Evolutionary conservation across 1,140 invertebrate genomes (phyloP).

Genomic region (Dreissena polymorpha): DNA sequence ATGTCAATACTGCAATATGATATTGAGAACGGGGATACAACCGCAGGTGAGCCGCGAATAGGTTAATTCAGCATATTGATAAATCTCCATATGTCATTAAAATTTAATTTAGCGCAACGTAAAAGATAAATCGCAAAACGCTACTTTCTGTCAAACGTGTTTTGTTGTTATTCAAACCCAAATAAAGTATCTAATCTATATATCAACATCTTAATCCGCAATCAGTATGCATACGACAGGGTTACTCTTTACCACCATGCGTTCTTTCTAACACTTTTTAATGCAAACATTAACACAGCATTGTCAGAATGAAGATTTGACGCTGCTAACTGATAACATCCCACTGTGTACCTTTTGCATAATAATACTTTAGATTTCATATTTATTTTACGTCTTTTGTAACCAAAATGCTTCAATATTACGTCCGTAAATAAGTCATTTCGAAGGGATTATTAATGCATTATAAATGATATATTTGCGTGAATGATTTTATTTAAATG

Average conservation of each 20-base stretch:
- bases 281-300: slow-evolving; percentile 24
- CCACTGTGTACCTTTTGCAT: slow-evolving; percentile 6
- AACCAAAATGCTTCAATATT: slow-evolving; percentile 28
- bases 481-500: too few relatives aligned
- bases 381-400: slow-evolving; percentile 52
- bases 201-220: slow-evolving; percentile 34
- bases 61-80: background rate
- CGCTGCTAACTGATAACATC: slow-evolving; percentile 41
- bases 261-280: slow-evolving; percentile 17
- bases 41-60: too few relatives aligned
- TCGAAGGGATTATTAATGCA: background rate
- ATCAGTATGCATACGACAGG: slow-evolving; percentile 43
- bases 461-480: too few relatives aligned
- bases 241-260: background rate
- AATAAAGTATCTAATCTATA: background rate
- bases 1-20: too few relatives aligned
- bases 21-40: too few relatives aligned
- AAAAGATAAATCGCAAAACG: slow-evolving; percentile 41
- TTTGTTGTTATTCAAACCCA: slow-evolving; percentile 41
- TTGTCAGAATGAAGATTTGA: slow-evolving; percentile 22
- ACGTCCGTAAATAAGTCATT: slow-evolving; percentile 37
- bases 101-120: slow-evolving; percentile 42
- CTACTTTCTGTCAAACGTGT: slow-evolving; percentile 17
- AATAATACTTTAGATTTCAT: slow-evolving; percentile 22
- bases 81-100: slow-evolving; percentile 39